These are phyloP conservation scores for Mormyrus iriodes DNA, from an alignment of 2,113 vertebrate genomes.

Conservation along the genomic window DNA sequence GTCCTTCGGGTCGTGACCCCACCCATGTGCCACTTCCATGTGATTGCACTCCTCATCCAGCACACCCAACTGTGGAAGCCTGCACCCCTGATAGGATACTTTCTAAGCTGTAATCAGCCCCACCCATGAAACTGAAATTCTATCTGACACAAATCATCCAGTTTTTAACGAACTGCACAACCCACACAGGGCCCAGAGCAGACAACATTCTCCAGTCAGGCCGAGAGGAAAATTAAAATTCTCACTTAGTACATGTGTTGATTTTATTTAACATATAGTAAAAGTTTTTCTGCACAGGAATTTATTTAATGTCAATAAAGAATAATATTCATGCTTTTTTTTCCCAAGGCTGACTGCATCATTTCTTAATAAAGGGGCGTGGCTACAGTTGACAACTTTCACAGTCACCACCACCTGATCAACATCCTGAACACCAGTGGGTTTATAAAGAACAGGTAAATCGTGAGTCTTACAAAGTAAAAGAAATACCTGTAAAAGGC, in stretches of 20 bases:
- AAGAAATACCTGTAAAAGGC: neutral
- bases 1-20: no score
- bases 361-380: neutral
- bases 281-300: neutral
- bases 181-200: neutral
- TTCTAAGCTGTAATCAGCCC: neutral
- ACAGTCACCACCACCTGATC: neutral
- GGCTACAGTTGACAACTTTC: neutral
- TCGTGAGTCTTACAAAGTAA: neutral
- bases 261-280: neutral
- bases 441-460: neutral
- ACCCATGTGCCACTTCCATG: neutral
- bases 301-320: neutral
- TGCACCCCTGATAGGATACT: neutral
- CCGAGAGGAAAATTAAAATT: neutral
- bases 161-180: neutral
- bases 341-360: neutral
- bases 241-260: neutral
- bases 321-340: neutral
- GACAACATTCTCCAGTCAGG: neutral
- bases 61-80: neutral
- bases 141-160: neutral
- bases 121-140: neutral
- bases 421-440: neutral
- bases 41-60: neutral